A percentile compares a stretch with the other conserved stretches of the same genome.
Conservation (phyloP, 2,113 vertebrate species). For the Propithecus coquereli region DNA sequence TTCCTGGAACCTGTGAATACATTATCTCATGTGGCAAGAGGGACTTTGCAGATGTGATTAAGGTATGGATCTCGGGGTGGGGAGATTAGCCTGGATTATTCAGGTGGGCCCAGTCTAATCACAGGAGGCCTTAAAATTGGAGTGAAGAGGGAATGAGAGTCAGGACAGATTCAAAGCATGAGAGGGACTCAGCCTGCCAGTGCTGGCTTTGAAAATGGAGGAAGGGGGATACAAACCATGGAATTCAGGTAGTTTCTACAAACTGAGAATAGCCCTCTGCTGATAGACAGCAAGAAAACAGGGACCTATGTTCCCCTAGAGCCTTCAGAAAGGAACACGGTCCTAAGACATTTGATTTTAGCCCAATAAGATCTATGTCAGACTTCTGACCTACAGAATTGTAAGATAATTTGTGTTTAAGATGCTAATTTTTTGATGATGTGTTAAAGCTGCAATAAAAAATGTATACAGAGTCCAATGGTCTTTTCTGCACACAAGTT, state of each 20-base stretch:
- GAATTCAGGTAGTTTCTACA: neutral
- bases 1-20: neutral
- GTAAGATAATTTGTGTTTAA: neutral
- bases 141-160: neutral
- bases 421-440: neutral
- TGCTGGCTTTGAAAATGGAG: neutral
- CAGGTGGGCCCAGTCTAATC: neutral
- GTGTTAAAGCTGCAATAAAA: neutral
- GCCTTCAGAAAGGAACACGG: neutral
- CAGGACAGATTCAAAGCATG: neutral
- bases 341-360: neutral
- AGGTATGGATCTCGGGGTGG: too few species aligned
- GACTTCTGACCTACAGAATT: neutral
- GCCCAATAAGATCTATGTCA: neutral
- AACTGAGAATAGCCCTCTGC: neutral
- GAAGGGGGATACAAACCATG: neutral
- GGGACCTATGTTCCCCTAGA: neutral
- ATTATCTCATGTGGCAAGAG: neutral
- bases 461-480: neutral
- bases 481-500: neutral
- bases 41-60: neutral
- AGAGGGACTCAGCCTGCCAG: neutral
- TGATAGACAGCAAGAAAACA: neutral
- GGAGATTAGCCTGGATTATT: neutral
- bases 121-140: neutral